Evolutionary conservation across 2,113 vertebrate genomes (phyloP).

Genomic region (Oreotrochilus melanogaster): DNA sequence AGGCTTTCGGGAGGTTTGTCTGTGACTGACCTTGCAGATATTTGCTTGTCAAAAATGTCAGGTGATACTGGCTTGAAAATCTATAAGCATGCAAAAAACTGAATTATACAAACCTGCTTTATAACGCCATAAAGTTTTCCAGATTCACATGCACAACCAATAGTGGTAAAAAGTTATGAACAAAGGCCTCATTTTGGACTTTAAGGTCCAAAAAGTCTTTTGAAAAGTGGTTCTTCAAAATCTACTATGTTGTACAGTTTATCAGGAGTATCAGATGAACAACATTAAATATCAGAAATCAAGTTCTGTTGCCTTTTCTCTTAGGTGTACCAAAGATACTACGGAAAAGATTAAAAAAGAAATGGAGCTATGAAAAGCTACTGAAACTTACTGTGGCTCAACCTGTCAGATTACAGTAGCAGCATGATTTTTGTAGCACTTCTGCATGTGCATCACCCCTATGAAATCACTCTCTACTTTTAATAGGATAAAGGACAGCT

Average conservation of each 20-base stretch:
- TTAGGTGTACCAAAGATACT: not conserved
- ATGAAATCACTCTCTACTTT: not conserved
- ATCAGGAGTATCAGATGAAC: not conserved
- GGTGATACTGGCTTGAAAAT: not conserved
- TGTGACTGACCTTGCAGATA: not conserved
- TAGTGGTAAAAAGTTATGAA: not conserved
- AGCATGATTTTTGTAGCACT: not conserved
- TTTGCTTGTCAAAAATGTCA: not conserved
- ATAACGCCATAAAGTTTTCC: not conserved
- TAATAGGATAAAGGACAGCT: not conserved
- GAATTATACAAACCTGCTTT: not conserved
- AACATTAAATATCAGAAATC: not conserved
- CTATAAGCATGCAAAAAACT: not conserved
- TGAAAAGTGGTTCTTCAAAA: not conserved
- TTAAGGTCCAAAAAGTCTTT: not conserved
- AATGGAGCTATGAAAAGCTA: not conserved
- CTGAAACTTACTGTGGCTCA: not conserved
- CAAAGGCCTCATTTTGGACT: not conserved
- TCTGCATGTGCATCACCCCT: not conserved
- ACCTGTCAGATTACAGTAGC: not conserved
- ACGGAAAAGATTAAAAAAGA: not conserved
- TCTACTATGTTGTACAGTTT: not conserved
- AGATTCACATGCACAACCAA: not conserved
- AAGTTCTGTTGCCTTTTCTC: not conserved
- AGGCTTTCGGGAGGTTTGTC: not conserved